These are phyloP conservation scores for Orchesella cincta DNA, from an alignment of 1,140 invertebrate species.

Conservation along the genomic window DNA sequence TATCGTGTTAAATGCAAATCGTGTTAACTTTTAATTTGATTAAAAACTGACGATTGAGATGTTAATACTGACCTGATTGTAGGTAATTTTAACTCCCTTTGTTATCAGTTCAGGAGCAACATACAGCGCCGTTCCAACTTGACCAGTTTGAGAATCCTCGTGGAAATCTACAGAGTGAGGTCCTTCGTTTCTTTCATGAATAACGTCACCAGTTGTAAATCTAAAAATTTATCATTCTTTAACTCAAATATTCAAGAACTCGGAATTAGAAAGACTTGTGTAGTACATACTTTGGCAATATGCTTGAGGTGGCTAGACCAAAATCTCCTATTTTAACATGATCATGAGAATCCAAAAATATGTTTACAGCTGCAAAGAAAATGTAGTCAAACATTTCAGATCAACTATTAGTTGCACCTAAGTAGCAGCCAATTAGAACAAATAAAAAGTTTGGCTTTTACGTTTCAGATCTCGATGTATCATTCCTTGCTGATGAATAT, in stretches of 20 bases:
- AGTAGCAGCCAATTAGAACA: no score
- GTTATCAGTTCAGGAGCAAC: constrained; percentile 83
- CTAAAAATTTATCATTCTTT: background rate
- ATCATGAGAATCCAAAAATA: constrained; percentile 92
- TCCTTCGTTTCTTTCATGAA: background rate
- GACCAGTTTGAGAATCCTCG: constrained; percentile 66
- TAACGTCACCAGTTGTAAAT: background rate
- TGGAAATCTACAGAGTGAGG: constrained; percentile 41
- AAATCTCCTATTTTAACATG: constrained; percentile 99
- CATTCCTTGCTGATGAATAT: constrained; percentile 94
- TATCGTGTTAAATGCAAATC: no score
- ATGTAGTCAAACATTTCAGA: no score
- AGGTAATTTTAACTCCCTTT: constrained; percentile 68
- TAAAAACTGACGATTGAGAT: background rate
- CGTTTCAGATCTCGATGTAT: constrained; percentile 91
- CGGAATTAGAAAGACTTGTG: no score
- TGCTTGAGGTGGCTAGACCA: constrained; percentile 84
- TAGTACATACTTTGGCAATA: constrained; percentile 54
- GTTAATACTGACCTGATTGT: constrained; percentile 67
- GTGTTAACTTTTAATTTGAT: no score
- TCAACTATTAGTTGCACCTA: no score
- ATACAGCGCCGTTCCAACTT: constrained; percentile 91
- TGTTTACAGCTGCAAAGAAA: constrained; percentile 74
- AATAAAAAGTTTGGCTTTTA: no score
- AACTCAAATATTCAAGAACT: no score